Base-by-base conservation (phyloP, 2,888 invertebrate species). In the Drosophila phalerata region DNA sequence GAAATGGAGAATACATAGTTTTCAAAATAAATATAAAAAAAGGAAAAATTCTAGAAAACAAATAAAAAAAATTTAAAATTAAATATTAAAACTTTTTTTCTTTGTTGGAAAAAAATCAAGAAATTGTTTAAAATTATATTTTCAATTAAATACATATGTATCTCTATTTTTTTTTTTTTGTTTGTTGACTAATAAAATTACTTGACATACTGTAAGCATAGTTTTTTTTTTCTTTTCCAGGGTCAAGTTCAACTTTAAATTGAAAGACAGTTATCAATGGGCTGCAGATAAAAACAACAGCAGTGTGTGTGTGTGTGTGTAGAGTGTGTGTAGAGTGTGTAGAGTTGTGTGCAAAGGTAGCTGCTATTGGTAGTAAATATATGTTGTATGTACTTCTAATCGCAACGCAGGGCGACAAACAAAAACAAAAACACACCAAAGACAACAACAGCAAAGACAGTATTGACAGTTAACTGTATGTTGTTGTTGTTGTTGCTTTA, bases 361-460 rank as follows among this genome's bases (percentile, higher is more conserved):
- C 73, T 47, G 47, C 34, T 60, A 32, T 64, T 52, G 57, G 66
- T 62, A 66, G 80, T 69, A 71, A 72, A 74, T 71, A 72, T 28
- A 28, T 8, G 2, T 25, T 25, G 15, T 71, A 28, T 8, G 5
- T 28, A 8, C 15, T 71, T 77, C 64, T 78, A 79, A 77, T 77
- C 69, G 58, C 66, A 56, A 45, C 65, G 15, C 40, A 51, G 65
- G 51, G 74, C 74, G 45, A 69, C 72, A 81, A 72, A 77, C 56
- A 62, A 66, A 64, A 66, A 66, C 48, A 45, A 77, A 65, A 76
- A 32, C 15, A 51, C 38, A 34, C 11, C 5, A 62, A 62, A 37
- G 69, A 47, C 32, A 65, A 48, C 37, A 66, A 61, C 62, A 64
- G 56, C 56, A 55, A 47, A 25, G 32, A 61, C 60, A 72, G 49